Base-by-base conservation (phyloP, 2,113 vertebrate species). In the Otocyon megalotis region DNA sequence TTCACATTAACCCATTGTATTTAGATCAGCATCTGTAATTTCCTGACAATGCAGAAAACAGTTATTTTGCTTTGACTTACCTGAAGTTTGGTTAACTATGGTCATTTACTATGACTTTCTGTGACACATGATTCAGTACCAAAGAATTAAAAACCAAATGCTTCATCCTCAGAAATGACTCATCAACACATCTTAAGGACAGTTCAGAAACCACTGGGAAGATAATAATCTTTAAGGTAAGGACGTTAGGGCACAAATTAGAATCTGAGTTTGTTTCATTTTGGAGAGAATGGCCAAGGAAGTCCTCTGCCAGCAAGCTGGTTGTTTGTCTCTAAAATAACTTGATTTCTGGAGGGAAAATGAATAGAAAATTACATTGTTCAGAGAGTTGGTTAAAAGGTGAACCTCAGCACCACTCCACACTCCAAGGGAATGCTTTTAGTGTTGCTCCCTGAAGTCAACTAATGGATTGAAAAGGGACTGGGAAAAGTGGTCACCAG, bases 331-430 rank as follows among this genome's bases (percentile, higher is more conserved):
- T 69, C 50, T 88, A 72, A 96, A 97, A 91, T 90, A 93, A 85
- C 48, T 84, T 94, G 48, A 81, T 85, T 97, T 97, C 76, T 93
- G 30, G 63, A 90, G 37, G 48, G 79, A 65, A 97, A 97, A 82
- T 90, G n/a, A 92, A 84, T 77, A 94, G 89, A 93, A 69, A 83
- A 67, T 85, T 77, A n/a, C 58, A 20, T 58, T 60, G 30, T 86
- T 84, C 56, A 24, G 58, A 86, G 88, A 90, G 69, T 35, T 93
- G 90, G 71, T 90, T 93, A 81, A 97, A 96, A 97, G 90, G 43
- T 93, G 48, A 95, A 67, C 80, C 65, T 62, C 13, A 17, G 50
- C 94, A 58, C 24, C 20, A 37, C 48, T 81, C n/a, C 26, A 28
- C 3, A 24, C 35, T 86, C 87, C 35, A 76, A 94, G 80, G 56